Percentiles rank a stretch among this genome's conserved stretches.
Conservation (phyloP, 2,888 invertebrate species). For the Drosophila testacea region DNA sequence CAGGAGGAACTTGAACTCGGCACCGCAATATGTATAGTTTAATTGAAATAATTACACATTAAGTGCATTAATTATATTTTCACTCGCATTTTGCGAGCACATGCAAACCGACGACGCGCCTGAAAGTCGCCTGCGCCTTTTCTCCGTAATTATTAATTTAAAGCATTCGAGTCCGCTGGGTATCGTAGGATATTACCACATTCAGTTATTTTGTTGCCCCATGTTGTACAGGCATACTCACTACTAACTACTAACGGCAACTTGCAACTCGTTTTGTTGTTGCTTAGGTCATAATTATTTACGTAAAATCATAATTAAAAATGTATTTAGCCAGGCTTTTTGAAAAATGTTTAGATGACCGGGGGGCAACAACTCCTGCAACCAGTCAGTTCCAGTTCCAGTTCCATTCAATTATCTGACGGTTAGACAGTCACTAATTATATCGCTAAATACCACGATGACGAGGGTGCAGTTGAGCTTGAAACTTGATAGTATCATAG, state of each 20-base stretch:
- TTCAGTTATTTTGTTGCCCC: constrained; percentile 23
- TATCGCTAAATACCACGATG: constrained; percentile 13
- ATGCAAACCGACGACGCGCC: constrained; percentile 64
- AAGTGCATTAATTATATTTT: constrained; percentile 82
- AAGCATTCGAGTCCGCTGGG: constrained; percentile 75
- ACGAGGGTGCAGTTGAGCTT: constrained; percentile 23
- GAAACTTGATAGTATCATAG: constrained; percentile 6
- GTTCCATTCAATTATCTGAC: background rate
- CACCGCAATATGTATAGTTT: constrained; percentile 60
- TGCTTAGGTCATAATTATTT: constrained; percentile 77
- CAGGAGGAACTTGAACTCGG: constrained; percentile 6
- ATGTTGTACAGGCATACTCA: constrained; percentile 26
- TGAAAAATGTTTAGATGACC: constrained; percentile 59
- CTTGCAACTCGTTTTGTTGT: constrained; percentile 51
- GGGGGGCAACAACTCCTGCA: constrained; percentile 18
- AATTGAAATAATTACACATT: constrained; percentile 84
- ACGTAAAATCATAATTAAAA: constrained; percentile 82
- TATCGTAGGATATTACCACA: constrained; percentile 66
- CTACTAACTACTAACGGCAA: constrained; percentile 20
- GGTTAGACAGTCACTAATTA: constrained; percentile 18
- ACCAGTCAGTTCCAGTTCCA: constrained; percentile 13
- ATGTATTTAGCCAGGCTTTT: constrained; percentile 75
- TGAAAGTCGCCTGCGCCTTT: constrained; percentile 67
- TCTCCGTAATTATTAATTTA: constrained; percentile 78
- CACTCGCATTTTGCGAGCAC: constrained; percentile 54